phyloP scores from a whole-genome alignment of 2,888 invertebrate genomes.

The Lysandra coridon region DNA sequence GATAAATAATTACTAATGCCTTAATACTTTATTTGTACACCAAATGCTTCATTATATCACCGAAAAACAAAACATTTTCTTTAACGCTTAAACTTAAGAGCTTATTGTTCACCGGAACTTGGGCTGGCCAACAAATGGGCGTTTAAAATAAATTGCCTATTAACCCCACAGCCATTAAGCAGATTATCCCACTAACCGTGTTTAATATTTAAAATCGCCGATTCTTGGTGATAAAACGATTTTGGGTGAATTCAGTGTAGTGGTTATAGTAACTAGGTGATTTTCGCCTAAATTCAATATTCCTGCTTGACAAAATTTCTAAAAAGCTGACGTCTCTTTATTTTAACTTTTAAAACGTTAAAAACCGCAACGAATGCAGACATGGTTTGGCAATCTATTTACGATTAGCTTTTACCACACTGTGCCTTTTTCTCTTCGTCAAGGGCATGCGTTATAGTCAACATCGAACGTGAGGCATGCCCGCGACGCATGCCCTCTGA shows the following conservation, averaged over 20 bases:
- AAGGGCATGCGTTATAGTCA: no score
- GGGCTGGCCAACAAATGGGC: not conserved
- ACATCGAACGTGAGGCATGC: no score
- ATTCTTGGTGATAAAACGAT: not conserved
- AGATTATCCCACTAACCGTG: not conserved
- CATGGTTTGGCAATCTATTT: no score
- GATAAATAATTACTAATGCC: no score
- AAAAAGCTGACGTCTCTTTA: no score
- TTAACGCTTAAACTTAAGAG: not conserved
- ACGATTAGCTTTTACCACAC: no score
- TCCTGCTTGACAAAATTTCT: not conserved
- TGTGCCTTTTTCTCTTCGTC: no score
- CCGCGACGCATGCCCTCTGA: no score
- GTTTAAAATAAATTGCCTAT: slow-evolving; percentile 6
- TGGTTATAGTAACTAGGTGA: not conserved
- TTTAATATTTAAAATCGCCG: not conserved
- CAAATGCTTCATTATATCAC: not conserved
- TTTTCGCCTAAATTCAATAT: not conserved
- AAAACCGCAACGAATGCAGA: no score
- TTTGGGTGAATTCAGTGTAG: not conserved
- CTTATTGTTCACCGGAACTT: not conserved
- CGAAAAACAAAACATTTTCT: not conserved
- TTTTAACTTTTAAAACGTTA: no score
- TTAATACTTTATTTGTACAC: no score
- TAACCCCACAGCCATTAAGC: not conserved